These are phyloP conservation scores for Sus cebifrons DNA, from an alignment of 2,797 vertebrate species.

Conservation along the genomic window DNA sequence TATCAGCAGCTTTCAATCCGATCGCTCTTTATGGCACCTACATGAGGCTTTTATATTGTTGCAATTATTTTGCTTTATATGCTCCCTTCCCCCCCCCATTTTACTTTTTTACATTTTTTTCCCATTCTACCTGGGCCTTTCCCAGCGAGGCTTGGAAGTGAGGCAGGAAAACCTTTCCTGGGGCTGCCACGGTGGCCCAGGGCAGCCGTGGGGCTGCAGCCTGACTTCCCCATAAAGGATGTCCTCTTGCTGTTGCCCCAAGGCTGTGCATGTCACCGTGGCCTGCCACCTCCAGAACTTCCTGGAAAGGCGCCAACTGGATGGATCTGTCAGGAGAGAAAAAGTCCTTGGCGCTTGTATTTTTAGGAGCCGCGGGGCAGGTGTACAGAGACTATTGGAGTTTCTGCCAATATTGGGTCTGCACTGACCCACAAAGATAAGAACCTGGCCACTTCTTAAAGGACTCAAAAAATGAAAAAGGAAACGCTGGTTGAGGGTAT, in stretches of 20 bases:
- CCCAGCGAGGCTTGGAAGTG: background rate
- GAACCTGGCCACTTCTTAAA: background rate
- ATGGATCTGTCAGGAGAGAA: background rate
- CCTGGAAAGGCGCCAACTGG: constrained; percentile 11
- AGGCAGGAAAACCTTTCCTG: background rate
- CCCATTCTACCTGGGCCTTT: constrained; percentile 25
- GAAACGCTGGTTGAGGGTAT: fast-evolving
- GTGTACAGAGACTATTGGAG: background rate
- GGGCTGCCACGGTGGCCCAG: background rate
- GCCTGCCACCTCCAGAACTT: background rate
- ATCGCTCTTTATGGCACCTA: constrained; percentile 86
- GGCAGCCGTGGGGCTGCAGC: fast-evolving
- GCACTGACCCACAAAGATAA: background rate
- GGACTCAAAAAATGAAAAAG: background rate
- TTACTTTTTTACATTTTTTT: constrained; percentile 81
- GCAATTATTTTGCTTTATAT: constrained; percentile 90
- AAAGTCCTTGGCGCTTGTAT: background rate
- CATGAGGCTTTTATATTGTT: constrained; percentile 88
- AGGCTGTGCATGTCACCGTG: fast-evolving
- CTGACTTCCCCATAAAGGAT: background rate
- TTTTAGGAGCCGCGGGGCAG: background rate
- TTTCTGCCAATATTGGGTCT: background rate
- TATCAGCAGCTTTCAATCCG: constrained; percentile 90
- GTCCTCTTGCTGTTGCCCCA: fast-evolving
- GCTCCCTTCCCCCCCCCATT: constrained; percentile 82